Conservation (phyloP, 2,113 vertebrate species). For the Petaurus breviceps region DNA sequence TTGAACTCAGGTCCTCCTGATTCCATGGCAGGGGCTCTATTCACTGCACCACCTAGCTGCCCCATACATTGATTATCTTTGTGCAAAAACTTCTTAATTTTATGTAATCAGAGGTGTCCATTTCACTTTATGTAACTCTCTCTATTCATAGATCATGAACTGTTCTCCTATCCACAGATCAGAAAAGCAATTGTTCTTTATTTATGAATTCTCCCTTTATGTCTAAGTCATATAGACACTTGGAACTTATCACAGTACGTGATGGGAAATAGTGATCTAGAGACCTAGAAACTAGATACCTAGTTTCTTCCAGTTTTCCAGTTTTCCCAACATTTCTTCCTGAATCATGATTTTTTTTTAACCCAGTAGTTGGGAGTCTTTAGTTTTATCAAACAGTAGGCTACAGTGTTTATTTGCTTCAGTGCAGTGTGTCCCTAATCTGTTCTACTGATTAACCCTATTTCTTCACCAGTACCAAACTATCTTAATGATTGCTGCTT, state of each 20-base stretch:
- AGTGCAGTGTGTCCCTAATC: background rate
- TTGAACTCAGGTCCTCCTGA: too few species aligned
- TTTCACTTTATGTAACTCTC: background rate
- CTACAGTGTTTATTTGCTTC: background rate
- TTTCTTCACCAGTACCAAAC: background rate
- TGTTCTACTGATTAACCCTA: background rate
- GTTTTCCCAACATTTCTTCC: background rate
- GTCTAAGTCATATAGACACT: background rate
- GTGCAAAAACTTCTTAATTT: background rate
- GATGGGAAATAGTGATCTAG: background rate
- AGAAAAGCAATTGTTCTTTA: background rate
- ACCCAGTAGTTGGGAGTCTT: background rate
- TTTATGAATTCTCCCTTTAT: background rate
- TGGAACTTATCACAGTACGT: background rate
- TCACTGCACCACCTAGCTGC: too few species aligned
- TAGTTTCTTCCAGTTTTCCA: background rate
- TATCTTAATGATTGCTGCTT: background rate
- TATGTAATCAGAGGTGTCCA: background rate
- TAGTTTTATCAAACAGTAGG: background rate
- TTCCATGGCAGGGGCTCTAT: too few species aligned
- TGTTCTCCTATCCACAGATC: background rate
- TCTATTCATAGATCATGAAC: background rate
- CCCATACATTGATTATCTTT: background rate
- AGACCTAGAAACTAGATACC: background rate
- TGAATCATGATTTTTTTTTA: background rate